Percentiles rank a stretch among this genome's conserved stretches.
Evolutionary conservation across 2,113 vertebrate genomes (phyloP).

Genomic region (Cricetomys ansorgei): DNA sequence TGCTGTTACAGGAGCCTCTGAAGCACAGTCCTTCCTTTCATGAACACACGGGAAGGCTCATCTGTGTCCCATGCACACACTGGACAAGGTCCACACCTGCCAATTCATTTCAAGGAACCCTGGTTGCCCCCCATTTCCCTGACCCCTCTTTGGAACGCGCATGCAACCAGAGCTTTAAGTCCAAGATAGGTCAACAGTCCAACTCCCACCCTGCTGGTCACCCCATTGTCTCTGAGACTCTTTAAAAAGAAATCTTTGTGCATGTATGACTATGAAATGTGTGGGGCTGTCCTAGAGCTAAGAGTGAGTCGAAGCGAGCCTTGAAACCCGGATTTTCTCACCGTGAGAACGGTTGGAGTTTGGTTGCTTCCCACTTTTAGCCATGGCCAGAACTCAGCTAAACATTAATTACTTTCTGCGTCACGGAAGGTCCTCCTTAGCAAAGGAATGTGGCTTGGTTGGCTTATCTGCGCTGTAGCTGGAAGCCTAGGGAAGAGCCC

Average conservation of each 20-base stretch:
- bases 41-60: not conserved
- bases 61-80: fast-evolving
- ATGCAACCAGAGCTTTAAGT: not conserved
- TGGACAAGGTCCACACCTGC: not conserved
- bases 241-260: not conserved
- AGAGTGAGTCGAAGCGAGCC: no score
- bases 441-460: no score
- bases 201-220: not conserved
- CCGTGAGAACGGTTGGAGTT: no score
- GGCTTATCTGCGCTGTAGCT: no score
- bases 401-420: no score
- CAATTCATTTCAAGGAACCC: not conserved
- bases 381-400: no score
- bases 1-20: not conserved
- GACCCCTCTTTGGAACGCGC: not conserved
- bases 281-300: no score
- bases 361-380: no score
- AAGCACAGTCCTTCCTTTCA: fast-evolving
- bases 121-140: not conserved
- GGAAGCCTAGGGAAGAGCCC: no score
- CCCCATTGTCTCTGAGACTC: not conserved
- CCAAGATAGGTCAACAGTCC: fast-evolving
- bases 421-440: no score
- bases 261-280: not conserved
- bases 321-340: no score